A percentile compares a stretch with the other conserved stretches of the same genome.
Evolutionary conservation across 1,140 invertebrate species (phyloP).

Genomic region (Euwallacea similis): DNA sequence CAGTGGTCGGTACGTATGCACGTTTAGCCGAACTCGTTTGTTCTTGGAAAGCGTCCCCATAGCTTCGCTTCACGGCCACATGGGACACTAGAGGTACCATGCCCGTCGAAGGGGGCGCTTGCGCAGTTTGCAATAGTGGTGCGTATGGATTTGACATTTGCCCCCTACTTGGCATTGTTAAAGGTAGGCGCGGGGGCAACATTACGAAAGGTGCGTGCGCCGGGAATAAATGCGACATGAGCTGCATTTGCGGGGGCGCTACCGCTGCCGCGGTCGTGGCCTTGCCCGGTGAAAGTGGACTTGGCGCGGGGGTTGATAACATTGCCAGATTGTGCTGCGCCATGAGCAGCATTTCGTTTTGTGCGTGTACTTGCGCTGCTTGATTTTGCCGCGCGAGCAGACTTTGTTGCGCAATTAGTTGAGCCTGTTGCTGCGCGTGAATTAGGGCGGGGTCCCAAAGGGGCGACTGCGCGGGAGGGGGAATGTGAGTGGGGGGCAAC

Average conservation of each 20-base stretch:
- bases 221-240: conserved; percentile 49
- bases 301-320: not conserved
- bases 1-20: conserved; percentile 52
- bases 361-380: conserved; percentile 28
- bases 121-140: conserved; percentile 49
- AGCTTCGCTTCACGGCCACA: conserved; percentile 54
- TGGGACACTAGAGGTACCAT: conserved; percentile 54
- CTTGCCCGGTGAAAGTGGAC: conserved; percentile 42
- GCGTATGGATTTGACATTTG: conserved; percentile 41
- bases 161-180: conserved; percentile 47
- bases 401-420: conserved; percentile 55
- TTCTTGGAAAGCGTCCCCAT: conserved; percentile 55
- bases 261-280: conserved; percentile 11
- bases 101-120: conserved; percentile 39
- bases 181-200: conserved; percentile 46
- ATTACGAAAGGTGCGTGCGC: conserved; percentile 57
- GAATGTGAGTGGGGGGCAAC: conserved; percentile 53
- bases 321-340: conserved; percentile 48
- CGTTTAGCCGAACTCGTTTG: conserved; percentile 54
- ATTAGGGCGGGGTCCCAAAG: conserved; percentile 49
- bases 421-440: conserved; percentile 53
- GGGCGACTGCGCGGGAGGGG: conserved; percentile 58
- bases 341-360: conserved; percentile 52
- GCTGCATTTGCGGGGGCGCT: conserved; percentile 27
- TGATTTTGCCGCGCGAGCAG: conserved; percentile 51